Conservation (phyloP, 30 jellyfish, hydroid and myxozoan species). For the Sanderia malayensis region DNA sequence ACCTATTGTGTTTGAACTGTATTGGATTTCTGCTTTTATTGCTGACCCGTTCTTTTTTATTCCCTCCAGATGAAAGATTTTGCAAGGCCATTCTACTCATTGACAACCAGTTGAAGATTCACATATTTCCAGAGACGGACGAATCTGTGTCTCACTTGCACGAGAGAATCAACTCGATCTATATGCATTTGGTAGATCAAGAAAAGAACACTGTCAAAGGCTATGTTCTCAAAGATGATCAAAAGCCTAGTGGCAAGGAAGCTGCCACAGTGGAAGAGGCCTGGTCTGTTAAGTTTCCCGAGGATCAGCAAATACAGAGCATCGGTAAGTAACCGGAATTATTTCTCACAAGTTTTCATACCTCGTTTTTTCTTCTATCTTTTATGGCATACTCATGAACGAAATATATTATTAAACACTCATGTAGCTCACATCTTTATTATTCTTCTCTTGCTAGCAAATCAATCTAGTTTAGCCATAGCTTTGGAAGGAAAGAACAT, state of each 20-base stretch:
- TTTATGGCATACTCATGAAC: too few relatives aligned
- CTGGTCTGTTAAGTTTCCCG: constrained; percentile 88
- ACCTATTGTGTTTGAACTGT: too few relatives aligned
- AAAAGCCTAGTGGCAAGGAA: constrained; percentile 33
- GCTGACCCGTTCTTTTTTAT: too few relatives aligned
- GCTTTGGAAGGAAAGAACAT: too few relatives aligned
- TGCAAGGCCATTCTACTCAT: constrained; percentile 71
- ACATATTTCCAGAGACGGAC: constrained; percentile 82
- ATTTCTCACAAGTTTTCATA: too few relatives aligned
- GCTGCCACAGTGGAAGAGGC: constrained; percentile 44
- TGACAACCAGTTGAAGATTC: constrained; percentile 69
- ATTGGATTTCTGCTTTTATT: too few relatives aligned
- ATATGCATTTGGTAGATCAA: constrained; percentile 61
- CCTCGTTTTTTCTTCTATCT: too few relatives aligned
- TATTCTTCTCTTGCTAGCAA: too few relatives aligned
- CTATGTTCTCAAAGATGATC: constrained; percentile 43
- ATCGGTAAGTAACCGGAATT: constrained; percentile 52
- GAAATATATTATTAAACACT: too few relatives aligned
- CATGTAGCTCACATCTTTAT: too few relatives aligned
- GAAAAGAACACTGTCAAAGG: constrained; percentile 70
- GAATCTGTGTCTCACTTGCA: constrained; percentile 66
- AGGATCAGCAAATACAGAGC: constrained; percentile 58
- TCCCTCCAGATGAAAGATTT: constrained; percentile 81
- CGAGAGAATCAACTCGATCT: constrained; percentile 56
- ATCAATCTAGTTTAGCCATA: too few relatives aligned